Conservation (phyloP, 53 echinoderm and acorn worm genomes). For the Arbacia lixula region DNA sequence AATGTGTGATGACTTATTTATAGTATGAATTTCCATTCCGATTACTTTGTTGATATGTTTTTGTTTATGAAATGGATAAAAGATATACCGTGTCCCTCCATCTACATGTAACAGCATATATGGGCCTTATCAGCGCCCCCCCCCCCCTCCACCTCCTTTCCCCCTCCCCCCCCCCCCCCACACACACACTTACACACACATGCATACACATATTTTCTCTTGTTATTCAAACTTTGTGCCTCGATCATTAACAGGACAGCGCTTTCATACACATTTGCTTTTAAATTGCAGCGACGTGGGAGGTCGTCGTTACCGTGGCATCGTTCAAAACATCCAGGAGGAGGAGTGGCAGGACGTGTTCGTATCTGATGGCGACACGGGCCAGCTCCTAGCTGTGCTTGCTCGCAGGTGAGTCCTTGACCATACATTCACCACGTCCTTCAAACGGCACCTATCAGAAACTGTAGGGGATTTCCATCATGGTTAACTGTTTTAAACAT, state of each 20-base stretch:
- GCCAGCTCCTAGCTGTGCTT: constrained; percentile 26
- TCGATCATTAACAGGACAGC: neutral
- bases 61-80: too few species aligned
- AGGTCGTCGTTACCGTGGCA: constrained; percentile 66
- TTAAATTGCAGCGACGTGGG: constrained; percentile 48
- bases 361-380: constrained; percentile 29
- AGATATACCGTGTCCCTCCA: too few species aligned
- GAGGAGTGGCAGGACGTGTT: constrained; percentile 69
- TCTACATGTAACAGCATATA: too few species aligned
- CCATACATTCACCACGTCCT: too few species aligned
- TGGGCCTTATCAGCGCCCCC: neutral
- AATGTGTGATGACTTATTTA: too few species aligned
- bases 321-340: constrained; percentile 73
- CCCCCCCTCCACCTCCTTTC: neutral
- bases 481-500: too few species aligned
- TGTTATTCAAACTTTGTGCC: neutral
- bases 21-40: too few species aligned
- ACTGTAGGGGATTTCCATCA: too few species aligned
- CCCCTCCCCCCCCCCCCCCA: too few species aligned
- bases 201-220: neutral
- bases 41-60: too few species aligned
- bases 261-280: too few species aligned
- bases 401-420: constrained; percentile 44
- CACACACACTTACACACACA: neutral
- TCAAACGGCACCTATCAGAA: too few species aligned